phyloP scores from a whole-genome alignment of 2,797 vertebrate genomes.

The Sebastolobus alascanus region DNA sequence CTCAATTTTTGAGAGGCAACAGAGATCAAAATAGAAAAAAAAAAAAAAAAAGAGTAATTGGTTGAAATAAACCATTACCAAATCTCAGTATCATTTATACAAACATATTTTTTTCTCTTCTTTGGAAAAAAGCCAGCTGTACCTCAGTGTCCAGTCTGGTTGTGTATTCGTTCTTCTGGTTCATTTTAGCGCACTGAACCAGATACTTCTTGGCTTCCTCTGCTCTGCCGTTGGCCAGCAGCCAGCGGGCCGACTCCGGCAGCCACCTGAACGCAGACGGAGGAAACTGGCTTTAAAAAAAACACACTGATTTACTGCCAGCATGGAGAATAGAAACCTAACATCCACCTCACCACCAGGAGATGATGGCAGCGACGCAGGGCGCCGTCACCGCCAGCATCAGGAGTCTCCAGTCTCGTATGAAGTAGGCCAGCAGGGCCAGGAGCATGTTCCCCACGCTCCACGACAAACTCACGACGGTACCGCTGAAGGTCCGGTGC shows the following conservation, averaged over 20 bases:
- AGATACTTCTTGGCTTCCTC: constrained; percentile 85
- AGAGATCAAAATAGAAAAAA: background rate
- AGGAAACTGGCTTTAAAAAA: background rate
- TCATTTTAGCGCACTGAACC: constrained; percentile 85
- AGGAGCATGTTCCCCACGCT: constrained; percentile 88
- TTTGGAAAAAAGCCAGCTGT: constrained; percentile 11
- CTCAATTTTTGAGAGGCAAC: background rate
- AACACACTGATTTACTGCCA: background rate
- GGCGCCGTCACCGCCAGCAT: constrained; percentile 84
- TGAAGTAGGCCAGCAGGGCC: constrained; percentile 85
- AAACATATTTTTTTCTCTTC: background rate
- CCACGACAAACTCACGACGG: constrained; percentile 87
- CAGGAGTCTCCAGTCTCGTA: constrained; percentile 90
- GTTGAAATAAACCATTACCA: background rate
- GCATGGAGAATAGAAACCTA: background rate
- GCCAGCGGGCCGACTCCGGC: constrained; percentile 91
- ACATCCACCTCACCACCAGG: constrained; percentile 86
- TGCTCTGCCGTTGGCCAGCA: constrained; percentile 86
- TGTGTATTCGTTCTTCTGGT: constrained; percentile 64
- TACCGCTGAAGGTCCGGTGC: constrained; percentile 86
- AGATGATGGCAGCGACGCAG: constrained; percentile 81
- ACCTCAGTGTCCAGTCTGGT: constrained; percentile 82
- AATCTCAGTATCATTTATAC: background rate
- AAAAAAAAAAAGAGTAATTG: background rate
- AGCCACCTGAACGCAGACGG: constrained; percentile 86